phyloP scores from a whole-genome alignment of 2,888 invertebrate genomes.

The Heliconius aoede region DNA sequence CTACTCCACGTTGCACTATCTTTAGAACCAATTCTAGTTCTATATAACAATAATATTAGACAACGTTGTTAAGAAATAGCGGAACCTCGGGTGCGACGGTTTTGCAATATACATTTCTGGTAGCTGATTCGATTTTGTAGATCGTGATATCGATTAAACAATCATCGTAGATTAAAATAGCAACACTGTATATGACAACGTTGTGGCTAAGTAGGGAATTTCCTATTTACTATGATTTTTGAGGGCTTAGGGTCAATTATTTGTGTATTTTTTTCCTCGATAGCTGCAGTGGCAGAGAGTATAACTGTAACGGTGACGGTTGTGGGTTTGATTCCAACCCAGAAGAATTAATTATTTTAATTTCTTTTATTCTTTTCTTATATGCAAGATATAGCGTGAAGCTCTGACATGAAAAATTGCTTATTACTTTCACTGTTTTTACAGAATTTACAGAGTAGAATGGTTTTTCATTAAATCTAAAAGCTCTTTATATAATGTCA shows the following conservation, averaged over 20 bases:
- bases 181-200: conserved; percentile 2
- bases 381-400: no score
- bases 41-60: conserved; percentile 48
- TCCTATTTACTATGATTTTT: rapidly evolving
- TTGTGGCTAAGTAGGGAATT: neutral
- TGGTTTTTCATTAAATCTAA: no score
- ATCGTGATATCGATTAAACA: conserved; percentile 48
- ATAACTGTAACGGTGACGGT: neutral
- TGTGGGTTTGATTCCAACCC: neutral
- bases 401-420: no score
- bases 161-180: conserved; percentile 8
- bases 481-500: no score
- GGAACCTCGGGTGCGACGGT: conserved; percentile 53
- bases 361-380: neutral
- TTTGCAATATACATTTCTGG: conserved; percentile 58
- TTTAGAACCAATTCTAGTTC: neutral
- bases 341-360: neutral
- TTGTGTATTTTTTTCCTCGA: neutral
- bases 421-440: no score
- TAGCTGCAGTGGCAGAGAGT: no score
- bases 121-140: conserved; percentile 54
- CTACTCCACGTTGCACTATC: no score
- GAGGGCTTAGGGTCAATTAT: neutral
- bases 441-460: no score
- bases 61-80: conserved; percentile 40